These are phyloP conservation scores for Dynastes grantii DNA, from an alignment of 2,888 invertebrate species.

Conservation along the genomic window DNA sequence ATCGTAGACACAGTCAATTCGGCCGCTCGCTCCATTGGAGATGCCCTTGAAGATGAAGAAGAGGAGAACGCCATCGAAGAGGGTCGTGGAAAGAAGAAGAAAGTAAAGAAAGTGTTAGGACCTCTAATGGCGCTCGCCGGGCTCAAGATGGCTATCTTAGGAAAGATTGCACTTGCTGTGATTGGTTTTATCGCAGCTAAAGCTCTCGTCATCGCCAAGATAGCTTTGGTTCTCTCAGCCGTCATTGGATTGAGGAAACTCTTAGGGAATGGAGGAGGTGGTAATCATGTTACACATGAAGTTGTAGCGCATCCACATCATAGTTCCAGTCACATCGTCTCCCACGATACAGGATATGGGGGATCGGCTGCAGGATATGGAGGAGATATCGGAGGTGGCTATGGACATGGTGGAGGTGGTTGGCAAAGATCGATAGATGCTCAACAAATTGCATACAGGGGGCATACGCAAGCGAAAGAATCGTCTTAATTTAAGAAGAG, in stretches of 20 bases:
- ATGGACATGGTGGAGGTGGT: slow-evolving; percentile 68
- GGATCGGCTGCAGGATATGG: slow-evolving; percentile 64
- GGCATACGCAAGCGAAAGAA: slow-evolving; percentile 65
- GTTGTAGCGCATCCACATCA: slow-evolving; percentile 80
- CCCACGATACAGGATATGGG: slow-evolving; percentile 71
- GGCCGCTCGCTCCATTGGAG: slow-evolving; percentile 81
- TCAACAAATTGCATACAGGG: slow-evolving; percentile 72
- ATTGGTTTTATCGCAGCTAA: slow-evolving; percentile 88
- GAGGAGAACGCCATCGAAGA: slow-evolving; percentile 76
- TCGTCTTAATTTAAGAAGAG: slow-evolving; percentile 28
- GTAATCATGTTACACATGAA: slow-evolving; percentile 79
- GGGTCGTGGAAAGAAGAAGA: slow-evolving; percentile 80
- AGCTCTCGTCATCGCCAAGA: slow-evolving; percentile 87
- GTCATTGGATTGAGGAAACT: slow-evolving; percentile 91
- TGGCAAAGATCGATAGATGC: slow-evolving; percentile 73
- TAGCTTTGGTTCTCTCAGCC: slow-evolving; percentile 86
- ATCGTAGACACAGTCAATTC: slow-evolving; percentile 75
- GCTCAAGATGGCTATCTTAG: slow-evolving; percentile 84
- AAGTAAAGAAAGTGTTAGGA: slow-evolving; percentile 82
- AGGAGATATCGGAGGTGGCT: slow-evolving; percentile 65
- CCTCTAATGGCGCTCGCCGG: slow-evolving; percentile 85
- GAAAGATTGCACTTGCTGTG: slow-evolving; percentile 88
- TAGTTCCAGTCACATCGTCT: slow-evolving; percentile 77
- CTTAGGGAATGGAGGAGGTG: slow-evolving; percentile 77
- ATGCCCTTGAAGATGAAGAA: slow-evolving; percentile 79